A percentile compares a stretch with the other conserved stretches of the same genome.
phyloP scores from a whole-genome alignment of 2,888 invertebrate genomes.

The Dolichomitus sp. region DNA sequence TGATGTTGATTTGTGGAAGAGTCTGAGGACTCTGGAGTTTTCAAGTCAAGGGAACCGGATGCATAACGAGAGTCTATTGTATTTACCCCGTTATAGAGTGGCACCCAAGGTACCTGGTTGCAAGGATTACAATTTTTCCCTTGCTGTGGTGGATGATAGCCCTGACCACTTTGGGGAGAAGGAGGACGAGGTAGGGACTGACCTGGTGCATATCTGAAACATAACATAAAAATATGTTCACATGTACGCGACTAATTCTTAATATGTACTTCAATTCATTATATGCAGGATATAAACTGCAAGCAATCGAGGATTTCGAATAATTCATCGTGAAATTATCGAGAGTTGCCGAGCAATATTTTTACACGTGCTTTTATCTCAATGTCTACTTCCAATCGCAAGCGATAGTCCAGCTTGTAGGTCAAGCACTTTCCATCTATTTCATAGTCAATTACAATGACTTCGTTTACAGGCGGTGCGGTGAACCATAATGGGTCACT shows the following conservation, averaged over 20 bases:
- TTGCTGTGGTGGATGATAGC: slow-evolving; percentile 74
- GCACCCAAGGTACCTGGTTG: slow-evolving; percentile 94
- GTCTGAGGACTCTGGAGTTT: slow-evolving; percentile 17
- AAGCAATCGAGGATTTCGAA: not conserved
- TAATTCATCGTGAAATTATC: not conserved
- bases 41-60: slow-evolving; percentile 44
- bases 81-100: slow-evolving; percentile 86
- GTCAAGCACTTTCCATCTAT: slow-evolving; percentile 31
- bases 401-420: not conserved
- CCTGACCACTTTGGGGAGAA: slow-evolving; percentile 64
- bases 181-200: slow-evolving; percentile 66
- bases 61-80: slow-evolving; percentile 61
- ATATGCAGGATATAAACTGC: not conserved
- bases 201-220: slow-evolving; percentile 74
- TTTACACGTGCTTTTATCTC: not conserved
- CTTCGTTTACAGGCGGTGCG: slow-evolving; percentile 31
- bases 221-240: not conserved
- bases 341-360: not conserved
- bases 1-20: slow-evolving; percentile 50
- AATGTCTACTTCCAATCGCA: slow-evolving; percentile 22
- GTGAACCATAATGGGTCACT: slow-evolving; percentile 23
- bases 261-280: not conserved
- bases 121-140: slow-evolving; percentile 92
- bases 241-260: not conserved
- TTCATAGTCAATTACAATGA: slow-evolving; percentile 44